Base-by-base conservation (phyloP, 2,888 invertebrate species). In the Catotricha subobsoleta region DNA sequence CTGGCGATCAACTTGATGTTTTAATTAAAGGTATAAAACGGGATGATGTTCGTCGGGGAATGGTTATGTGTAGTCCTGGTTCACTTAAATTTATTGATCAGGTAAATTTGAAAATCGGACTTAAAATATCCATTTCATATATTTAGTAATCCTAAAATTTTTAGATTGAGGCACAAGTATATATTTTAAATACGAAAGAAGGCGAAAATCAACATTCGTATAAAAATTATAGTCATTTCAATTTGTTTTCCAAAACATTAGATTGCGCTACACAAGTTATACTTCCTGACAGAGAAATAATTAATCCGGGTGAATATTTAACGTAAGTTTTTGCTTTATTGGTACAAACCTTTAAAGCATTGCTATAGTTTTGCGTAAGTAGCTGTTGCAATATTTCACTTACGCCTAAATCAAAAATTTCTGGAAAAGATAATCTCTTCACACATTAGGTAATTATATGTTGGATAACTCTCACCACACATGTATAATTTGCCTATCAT, bases 251-350 rank as follows among this genome's bases (percentile, higher is more conserved):
- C 8, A 80, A 82, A 63, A 97, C 97, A 0, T 98, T 94, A 94
- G 92, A 95, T 59, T 79, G 80, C 54, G 73, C 88, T 1, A 72
- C 74, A 12, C 80, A 84, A 58, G 71, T 91, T 31, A 64, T 68
- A 38, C 73, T 91, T 41, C 74, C 79, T 21, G 80, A 77, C 40
- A 91, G 91, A 54, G 88, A 91, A 51, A 82, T 98, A 82, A 76
- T 91, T 15, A 95, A 98, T 97, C 97, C 97, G 16, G 98, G 98
- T 44, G 97, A 98, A 68, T 92, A 97, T 64, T 72, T 83, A 16
- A 79, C 69, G 79, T 84, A 65, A 68, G 71, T 15, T 27, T n/a
- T n/a, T n/a, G n/a, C n/a, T n/a, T n/a, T n/a, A n/a, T n/a, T n/a
- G n/a, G n/a, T n/a, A n/a, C n/a, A n/a, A n/a, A n/a, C n/a, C n/a